A percentile compares a stretch with the other conserved stretches of the same genome.
phyloP scores from a whole-genome alignment of 2,888 invertebrate species.

The Ferdinandea cuprea region DNA sequence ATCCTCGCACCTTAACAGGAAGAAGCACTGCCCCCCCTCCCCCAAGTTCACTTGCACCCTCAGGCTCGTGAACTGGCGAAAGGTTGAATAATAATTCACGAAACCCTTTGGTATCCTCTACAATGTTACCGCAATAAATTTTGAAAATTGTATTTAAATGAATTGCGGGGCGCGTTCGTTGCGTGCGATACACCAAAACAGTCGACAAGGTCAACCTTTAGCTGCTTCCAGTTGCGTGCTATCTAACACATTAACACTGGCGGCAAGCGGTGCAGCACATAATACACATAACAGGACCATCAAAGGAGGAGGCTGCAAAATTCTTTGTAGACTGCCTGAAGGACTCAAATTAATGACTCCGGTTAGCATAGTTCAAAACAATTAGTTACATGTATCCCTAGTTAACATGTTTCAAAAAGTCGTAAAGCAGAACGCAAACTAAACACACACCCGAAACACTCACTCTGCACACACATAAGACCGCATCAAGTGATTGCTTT shows the following conservation, averaged over 20 bases:
- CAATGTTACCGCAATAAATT: conserved; percentile 66
- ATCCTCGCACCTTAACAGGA: conserved; percentile 36
- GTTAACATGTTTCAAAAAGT: conserved; percentile 71
- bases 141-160: conserved; percentile 65
- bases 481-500: conserved; percentile 44
- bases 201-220: conserved; percentile 42
- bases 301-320: neutral
- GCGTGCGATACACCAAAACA: neutral
- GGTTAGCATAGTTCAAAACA: conserved; percentile 73
- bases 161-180: conserved; percentile 43
- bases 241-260: conserved; percentile 27
- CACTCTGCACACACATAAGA: conserved; percentile 5
- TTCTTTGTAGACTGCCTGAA: neutral
- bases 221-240: conserved; percentile 26
- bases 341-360: conserved; percentile 64
- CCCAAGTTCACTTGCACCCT: conserved; percentile 3
- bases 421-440: conserved; percentile 67
- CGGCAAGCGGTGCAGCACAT: neutral
- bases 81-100: conserved; percentile 62
- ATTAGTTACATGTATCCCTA: conserved; percentile 66
- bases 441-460: neutral
- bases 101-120: conserved; percentile 50
- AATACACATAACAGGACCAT: neutral
- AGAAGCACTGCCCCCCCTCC: neutral
- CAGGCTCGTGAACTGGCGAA: conserved; percentile 21